Conservation (phyloP, 2,888 invertebrate species). For the Halocaridina rubra region DNA sequence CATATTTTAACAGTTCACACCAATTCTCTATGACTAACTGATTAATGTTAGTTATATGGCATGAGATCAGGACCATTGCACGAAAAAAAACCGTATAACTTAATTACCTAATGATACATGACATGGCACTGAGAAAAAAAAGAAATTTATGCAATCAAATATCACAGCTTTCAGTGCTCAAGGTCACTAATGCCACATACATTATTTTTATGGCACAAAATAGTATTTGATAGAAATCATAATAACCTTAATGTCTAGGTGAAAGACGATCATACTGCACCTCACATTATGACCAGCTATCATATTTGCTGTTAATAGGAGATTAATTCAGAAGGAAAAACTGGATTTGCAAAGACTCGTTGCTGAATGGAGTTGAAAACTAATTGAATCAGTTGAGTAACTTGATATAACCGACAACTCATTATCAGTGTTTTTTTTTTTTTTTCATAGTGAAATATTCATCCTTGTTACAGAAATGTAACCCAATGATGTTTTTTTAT, state of each 20-base stretch:
- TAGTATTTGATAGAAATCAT: background rate
- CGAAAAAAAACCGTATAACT: background rate
- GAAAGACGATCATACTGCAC: conserved; percentile 41
- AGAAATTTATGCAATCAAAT: background rate
- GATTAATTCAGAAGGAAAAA: background rate
- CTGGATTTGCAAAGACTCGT: too few relatives aligned
- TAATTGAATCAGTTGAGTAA: too few relatives aligned
- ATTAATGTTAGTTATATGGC: conserved; percentile 26
- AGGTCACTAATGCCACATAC: too few relatives aligned
- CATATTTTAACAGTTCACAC: conserved; percentile 5
- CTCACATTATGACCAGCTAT: conserved; percentile 19
- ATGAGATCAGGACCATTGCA: conserved; percentile 58
- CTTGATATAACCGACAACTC: too few relatives aligned
- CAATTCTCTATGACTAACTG: conserved; percentile 3
- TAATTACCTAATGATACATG: background rate
- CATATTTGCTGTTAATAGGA: background rate
- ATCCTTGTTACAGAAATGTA: too few relatives aligned
- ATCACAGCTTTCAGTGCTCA: background rate
- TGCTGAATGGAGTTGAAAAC: too few relatives aligned
- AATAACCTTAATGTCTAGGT: conserved; percentile 23
- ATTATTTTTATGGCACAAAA: conserved; percentile 35
- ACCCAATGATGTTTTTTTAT: too few relatives aligned
- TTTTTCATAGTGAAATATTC: too few relatives aligned
- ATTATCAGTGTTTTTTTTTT: too few relatives aligned
- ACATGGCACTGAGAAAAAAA: background rate